A percentile compares a stretch with the other conserved stretches of the same genome.
Conservation (phyloP, 30 jellyfish, hydroid and myxozoan species). For the Cassiopea xamachana region DNA sequence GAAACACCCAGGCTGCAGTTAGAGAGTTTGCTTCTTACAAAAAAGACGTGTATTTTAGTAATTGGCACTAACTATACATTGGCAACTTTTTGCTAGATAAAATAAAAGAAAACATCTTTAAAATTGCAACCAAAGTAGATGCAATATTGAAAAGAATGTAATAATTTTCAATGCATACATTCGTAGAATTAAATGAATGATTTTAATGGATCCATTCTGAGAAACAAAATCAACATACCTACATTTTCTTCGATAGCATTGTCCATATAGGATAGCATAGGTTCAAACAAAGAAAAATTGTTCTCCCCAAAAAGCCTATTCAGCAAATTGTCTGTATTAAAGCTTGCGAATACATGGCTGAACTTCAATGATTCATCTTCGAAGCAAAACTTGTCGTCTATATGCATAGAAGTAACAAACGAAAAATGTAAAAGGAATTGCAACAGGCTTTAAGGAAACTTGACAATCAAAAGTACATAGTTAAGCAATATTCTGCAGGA, state of each 20-base stretch:
- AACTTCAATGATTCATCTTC: neutral
- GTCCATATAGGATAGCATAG: constrained; percentile 55
- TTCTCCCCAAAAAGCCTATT: constrained; percentile 30
- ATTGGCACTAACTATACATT: no score
- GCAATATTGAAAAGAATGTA: no score
- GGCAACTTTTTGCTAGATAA: no score
- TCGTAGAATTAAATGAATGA: neutral
- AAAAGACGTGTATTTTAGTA: no score
- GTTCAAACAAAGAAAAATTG: constrained; percentile 12
- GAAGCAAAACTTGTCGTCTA: neutral
- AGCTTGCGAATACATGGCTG: neutral
- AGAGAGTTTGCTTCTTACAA: no score
- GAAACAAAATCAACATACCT: neutral
- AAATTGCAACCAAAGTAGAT: no score
- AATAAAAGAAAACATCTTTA: no score
- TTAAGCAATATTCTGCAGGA: no score
- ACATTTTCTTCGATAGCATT: constrained; percentile 7
- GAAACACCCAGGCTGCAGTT: no score
- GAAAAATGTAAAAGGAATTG: neutral
- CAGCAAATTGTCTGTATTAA: constrained; percentile 21
- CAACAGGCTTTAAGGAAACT: neutral
- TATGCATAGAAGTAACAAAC: neutral
- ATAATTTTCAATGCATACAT: no score
- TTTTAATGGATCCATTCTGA: neutral
- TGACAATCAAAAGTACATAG: no score